Evolutionary conservation across 37 sponge, comb jelly and placozoan species (phyloP).

Genomic region (Beroe forskalii): DNA sequence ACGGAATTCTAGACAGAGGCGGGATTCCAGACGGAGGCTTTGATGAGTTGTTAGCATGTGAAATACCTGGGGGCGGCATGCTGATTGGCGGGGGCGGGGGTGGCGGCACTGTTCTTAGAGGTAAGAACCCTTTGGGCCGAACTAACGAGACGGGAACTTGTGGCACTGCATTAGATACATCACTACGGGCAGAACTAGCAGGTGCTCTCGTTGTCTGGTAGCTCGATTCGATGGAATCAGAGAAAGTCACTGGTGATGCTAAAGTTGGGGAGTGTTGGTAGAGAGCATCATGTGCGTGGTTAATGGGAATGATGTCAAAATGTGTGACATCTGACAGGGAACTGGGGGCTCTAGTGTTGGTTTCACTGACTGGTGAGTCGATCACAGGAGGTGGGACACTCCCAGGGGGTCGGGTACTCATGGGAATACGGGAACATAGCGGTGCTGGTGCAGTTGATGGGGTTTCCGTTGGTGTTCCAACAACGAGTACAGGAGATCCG

Average conservation of each 20-base stretch:
- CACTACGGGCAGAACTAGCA: not conserved
- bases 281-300: too few species aligned
- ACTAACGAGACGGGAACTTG: not conserved
- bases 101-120: not conserved
- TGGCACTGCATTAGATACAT: not conserved
- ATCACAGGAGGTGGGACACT: not conserved
- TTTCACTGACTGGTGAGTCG: not conserved
- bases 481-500: not conserved
- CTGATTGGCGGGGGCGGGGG: too few species aligned
- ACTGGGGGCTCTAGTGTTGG: not conserved
- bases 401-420: not conserved
- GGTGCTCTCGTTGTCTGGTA: too few species aligned
- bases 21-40: too few species aligned
- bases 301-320: too few species aligned
- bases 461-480: not conserved
- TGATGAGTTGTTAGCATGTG: too few species aligned
- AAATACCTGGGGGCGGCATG: too few species aligned
- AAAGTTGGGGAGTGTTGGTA: too few species aligned
- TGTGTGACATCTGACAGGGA: too few species aligned
- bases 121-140: constrained; percentile 6
- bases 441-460: not conserved
- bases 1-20: too few species aligned
- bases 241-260: too few species aligned
- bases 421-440: not conserved
- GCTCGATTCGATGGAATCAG: too few species aligned